Evolutionary conservation across 2,888 invertebrate species (phyloP).

Genomic region (Stenurella melanura): DNA sequence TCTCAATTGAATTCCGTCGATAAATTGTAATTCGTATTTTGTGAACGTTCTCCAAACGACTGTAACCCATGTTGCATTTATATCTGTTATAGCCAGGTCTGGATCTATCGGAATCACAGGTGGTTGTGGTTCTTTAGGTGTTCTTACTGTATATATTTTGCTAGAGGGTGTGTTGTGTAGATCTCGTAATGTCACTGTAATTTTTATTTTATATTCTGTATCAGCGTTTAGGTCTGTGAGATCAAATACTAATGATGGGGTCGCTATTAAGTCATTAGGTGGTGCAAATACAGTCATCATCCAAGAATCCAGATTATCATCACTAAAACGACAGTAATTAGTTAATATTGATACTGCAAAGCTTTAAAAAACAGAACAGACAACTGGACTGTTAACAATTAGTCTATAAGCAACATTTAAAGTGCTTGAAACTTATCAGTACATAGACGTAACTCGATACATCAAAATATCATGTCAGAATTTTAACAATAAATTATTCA

Average conservation of each 20-base stretch:
- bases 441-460: too few relatives aligned
- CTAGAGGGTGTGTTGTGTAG: conserved; percentile 87
- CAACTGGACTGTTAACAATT: too few relatives aligned
- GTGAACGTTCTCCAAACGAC: conserved; percentile 89
- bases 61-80: conserved; percentile 86
- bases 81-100: conserved; percentile 82
- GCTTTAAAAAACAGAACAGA: too few relatives aligned
- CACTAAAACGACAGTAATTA: conserved; percentile 58
- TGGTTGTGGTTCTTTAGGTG: conserved; percentile 76
- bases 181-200: conserved; percentile 86
- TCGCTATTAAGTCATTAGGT: conserved; percentile 89
- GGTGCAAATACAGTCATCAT: conserved; percentile 90
- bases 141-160: conserved; percentile 84
- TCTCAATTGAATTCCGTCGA: conserved; percentile 91
- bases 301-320: conserved; percentile 84
- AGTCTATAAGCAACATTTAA: too few relatives aligned
- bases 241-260: conserved; percentile 90
- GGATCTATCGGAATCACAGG: conserved; percentile 83
- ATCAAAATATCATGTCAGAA: too few relatives aligned
- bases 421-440: too few relatives aligned
- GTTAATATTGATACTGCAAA: not conserved
- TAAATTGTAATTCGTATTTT: conserved; percentile 86
- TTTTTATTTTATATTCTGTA: conserved; percentile 88
- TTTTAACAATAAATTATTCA: too few relatives aligned
- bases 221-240: conserved; percentile 85